Conservation (phyloP, 2,888 invertebrate genomes). For the Drosophila mayaguana region DNA sequence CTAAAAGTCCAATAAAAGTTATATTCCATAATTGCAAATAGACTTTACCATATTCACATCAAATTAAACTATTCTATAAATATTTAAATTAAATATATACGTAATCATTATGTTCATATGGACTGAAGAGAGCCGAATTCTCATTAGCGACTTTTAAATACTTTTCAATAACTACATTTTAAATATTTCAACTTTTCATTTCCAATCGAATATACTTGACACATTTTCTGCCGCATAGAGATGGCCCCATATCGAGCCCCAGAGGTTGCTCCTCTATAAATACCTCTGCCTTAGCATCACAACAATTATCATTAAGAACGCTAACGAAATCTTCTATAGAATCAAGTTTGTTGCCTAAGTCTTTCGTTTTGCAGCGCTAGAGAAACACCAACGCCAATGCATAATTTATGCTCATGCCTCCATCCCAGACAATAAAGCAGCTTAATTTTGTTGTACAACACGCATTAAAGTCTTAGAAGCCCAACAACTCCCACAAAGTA, state of each 20-base stretch:
- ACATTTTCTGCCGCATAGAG: neutral
- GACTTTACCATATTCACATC: too few relatives aligned
- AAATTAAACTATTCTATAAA: too few relatives aligned
- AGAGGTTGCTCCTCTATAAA: neutral
- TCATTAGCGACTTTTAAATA: neutral
- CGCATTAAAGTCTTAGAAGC: conserved; percentile 62
- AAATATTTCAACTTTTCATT: neutral
- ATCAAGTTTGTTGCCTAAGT: conserved; percentile 65
- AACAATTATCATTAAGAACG: conserved; percentile 13
- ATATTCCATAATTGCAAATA: too few relatives aligned
- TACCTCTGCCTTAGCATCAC: neutral
- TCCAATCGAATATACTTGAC: neutral
- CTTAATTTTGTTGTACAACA: conserved; percentile 65
- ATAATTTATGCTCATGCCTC: conserved; percentile 57
- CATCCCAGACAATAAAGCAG: conserved; percentile 51
- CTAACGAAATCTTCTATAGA: conserved; percentile 11
- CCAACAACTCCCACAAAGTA: conserved; percentile 68
- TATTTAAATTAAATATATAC: too few relatives aligned
- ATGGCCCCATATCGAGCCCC: neutral
- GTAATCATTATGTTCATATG: neutral
- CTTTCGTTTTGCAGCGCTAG: conserved; percentile 45
- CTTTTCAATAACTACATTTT: neutral
- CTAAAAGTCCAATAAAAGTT: too few relatives aligned
- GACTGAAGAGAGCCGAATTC: neutral
- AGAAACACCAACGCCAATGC: conserved; percentile 48